Conservation (phyloP, 2,797 vertebrate genomes). For the Myotis myotis region DNA sequence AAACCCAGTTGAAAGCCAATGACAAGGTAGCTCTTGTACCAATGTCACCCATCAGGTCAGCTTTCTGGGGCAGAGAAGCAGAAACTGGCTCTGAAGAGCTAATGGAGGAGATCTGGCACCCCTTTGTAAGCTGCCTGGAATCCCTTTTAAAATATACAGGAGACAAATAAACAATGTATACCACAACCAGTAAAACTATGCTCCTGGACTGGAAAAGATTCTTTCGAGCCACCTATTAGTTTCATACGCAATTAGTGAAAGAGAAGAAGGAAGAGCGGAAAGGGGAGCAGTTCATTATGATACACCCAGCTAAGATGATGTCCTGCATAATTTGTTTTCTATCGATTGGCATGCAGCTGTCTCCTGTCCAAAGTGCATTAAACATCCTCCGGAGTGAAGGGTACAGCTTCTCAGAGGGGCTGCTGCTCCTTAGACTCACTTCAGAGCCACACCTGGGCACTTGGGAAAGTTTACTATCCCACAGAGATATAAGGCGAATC, state of each 20-base stretch:
- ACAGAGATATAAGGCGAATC: background rate
- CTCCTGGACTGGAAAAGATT: background rate
- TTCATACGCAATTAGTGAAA: background rate
- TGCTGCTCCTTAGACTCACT: conserved; percentile 23
- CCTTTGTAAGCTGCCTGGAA: background rate
- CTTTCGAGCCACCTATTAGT: background rate
- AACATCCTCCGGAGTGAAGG: conserved; percentile 38
- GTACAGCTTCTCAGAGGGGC: conserved; percentile 23
- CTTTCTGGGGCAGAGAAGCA: background rate
- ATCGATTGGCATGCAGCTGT: conserved; percentile 52
- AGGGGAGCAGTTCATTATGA: conserved; percentile 27
- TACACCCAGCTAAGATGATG: conserved; percentile 47
- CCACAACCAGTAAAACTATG: background rate
- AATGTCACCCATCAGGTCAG: background rate
- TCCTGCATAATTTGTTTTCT: conserved; percentile 59
- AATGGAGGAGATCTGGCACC: background rate
- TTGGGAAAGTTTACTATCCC: background rate
- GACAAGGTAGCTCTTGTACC: background rate
- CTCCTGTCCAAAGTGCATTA: conserved; percentile 57
- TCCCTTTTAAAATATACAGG: background rate
- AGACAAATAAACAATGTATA: background rate
- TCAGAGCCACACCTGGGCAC: background rate
- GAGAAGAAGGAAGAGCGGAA: background rate
- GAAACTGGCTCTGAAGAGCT: background rate
- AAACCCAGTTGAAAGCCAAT: background rate